Conservation (phyloP, 2,113 vertebrate species). For the Ariopsis seemanni region DNA sequence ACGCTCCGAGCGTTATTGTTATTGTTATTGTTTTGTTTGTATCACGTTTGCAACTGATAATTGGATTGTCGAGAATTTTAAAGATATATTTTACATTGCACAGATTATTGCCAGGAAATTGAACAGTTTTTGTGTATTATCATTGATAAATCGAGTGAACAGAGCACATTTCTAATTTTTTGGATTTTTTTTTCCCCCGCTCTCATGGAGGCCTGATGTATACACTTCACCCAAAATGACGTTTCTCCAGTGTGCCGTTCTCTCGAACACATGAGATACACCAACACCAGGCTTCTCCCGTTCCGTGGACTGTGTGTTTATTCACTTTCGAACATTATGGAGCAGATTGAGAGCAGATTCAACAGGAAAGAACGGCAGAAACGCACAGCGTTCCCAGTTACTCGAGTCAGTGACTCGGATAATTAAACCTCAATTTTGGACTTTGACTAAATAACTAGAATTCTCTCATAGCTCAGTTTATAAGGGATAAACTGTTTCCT, state of each 20-base stretch:
- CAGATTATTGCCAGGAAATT: background rate
- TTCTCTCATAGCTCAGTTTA: background rate
- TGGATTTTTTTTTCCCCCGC: accelerated
- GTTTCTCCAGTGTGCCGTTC: background rate
- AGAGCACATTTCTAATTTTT: background rate
- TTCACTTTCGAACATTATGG: background rate
- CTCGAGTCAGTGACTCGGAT: background rate
- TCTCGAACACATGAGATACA: background rate
- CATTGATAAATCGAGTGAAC: background rate
- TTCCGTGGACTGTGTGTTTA: background rate
- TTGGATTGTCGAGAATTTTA: background rate
- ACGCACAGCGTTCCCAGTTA: background rate
- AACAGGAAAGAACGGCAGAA: background rate
- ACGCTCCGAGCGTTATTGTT: too few species aligned
- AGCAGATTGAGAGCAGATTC: background rate
- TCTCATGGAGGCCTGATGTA: background rate
- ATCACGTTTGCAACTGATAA: too few species aligned
- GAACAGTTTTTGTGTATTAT: background rate
- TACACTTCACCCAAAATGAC: too few species aligned
- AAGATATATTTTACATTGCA: background rate
- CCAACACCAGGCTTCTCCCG: background rate
- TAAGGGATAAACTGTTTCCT: background rate
- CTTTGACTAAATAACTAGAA: background rate
- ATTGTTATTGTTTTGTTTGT: too few species aligned
- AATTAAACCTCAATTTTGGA: background rate